Evolutionary conservation across 1,140 invertebrate genomes (phyloP).

Genomic region (Kradibia gibbosae): DNA sequence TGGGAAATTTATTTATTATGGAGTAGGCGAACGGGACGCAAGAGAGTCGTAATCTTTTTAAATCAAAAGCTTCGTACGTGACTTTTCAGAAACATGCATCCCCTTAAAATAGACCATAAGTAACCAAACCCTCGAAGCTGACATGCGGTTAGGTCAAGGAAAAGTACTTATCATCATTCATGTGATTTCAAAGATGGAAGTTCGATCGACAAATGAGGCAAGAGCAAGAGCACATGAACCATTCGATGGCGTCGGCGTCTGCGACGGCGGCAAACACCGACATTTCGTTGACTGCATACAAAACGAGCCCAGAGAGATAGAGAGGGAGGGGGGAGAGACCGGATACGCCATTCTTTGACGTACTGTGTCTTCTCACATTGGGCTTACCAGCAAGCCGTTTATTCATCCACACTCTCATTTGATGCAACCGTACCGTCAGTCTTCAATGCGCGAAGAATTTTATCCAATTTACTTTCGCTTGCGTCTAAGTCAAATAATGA

Average conservation of each 20-base stretch:
- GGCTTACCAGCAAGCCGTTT: background rate
- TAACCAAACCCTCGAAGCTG: too few relatives aligned
- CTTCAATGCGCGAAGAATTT: background rate
- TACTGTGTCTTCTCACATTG: slow-evolving; percentile 35
- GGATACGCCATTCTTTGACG: slow-evolving; percentile 47
- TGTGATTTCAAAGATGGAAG: background rate
- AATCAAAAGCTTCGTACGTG: too few relatives aligned
- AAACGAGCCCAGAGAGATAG: slow-evolving; percentile 5
- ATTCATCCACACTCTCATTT: background rate
- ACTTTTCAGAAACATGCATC: too few relatives aligned
- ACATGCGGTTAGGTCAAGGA: too few relatives aligned
- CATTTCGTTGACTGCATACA: slow-evolving; percentile 50
- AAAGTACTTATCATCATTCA: too few relatives aligned
- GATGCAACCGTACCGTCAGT: background rate
- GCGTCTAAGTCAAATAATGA: background rate
- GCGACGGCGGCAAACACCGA: slow-evolving; percentile 42
- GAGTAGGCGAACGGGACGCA: too few relatives aligned
- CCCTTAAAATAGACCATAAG: too few relatives aligned
- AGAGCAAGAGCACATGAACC: slow-evolving; percentile 23
- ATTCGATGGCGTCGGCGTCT: slow-evolving; percentile 32
- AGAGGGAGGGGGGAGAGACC: slow-evolving; percentile 28
- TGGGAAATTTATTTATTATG: too few relatives aligned
- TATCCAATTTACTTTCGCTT: background rate
- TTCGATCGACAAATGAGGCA: slow-evolving; percentile 24
- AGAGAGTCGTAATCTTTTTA: too few relatives aligned